phyloP scores from a whole-genome alignment of 2,113 vertebrate genomes.

The Oriolus oriolus region DNA sequence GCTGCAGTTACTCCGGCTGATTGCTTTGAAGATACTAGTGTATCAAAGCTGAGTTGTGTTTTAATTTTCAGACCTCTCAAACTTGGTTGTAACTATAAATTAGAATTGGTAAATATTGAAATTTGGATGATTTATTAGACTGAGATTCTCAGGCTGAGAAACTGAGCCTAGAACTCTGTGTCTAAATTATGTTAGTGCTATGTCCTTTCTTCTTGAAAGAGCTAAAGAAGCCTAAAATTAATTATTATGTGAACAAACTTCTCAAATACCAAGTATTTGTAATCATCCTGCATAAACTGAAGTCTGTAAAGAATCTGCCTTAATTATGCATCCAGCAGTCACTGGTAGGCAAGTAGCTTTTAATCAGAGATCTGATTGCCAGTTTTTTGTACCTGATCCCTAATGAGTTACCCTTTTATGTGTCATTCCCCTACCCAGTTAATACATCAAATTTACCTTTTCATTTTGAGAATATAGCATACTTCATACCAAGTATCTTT shows the following conservation, averaged over 20 bases:
- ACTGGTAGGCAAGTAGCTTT: background rate
- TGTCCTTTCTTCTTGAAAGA: background rate
- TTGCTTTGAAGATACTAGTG: background rate
- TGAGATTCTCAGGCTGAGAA: background rate
- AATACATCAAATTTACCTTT: background rate
- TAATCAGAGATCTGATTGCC: background rate
- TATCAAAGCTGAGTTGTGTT: background rate
- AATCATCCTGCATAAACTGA: background rate
- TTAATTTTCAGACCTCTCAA: background rate
- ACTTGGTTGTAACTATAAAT: background rate
- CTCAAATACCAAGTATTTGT: background rate
- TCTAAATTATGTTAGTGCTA: background rate
- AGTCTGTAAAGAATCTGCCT: background rate
- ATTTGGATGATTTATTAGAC: background rate
- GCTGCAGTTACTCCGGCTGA: background rate
- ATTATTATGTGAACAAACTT: background rate
- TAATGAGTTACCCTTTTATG: background rate
- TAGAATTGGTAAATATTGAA: background rate
- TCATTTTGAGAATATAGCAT: background rate
- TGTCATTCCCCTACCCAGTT: background rate
- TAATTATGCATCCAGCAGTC: background rate
- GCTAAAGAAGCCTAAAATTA: background rate
- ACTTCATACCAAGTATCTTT: background rate
- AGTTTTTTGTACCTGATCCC: background rate
- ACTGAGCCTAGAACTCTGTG: background rate